phyloP scores from a whole-genome alignment of 2,113 vertebrate genomes.

The Elaphurus davidianus region DNA sequence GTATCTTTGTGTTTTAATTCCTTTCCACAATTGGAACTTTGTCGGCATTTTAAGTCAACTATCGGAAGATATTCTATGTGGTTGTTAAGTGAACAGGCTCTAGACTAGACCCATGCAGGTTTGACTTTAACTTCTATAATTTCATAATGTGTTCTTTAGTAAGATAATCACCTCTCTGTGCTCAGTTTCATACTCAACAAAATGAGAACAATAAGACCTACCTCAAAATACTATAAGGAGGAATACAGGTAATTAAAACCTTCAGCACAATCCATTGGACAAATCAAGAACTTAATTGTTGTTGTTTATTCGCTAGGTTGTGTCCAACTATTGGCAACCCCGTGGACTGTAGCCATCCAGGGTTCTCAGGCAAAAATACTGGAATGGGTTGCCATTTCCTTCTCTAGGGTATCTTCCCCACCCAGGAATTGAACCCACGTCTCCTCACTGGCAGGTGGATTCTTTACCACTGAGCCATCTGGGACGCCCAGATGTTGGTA shows the following conservation, averaged over 20 bases:
- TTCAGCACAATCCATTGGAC: not conserved
- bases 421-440: not conserved
- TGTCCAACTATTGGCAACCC: not conserved
- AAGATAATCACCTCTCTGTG: not conserved
- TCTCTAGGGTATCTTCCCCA: not conserved
- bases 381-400: not conserved
- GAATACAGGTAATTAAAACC: not conserved
- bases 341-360: not conserved
- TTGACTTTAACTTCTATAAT: not conserved
- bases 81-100: not conserved
- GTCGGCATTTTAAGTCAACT: not conserved
- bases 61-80: not conserved
- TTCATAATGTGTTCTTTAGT: not conserved
- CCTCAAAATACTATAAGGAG: not conserved
- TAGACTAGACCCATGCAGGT: not conserved
- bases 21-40: not conserved
- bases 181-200: not conserved
- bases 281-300: not conserved
- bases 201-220: not conserved
- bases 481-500: not conserved
- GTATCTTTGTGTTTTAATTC: conserved; percentile 29
- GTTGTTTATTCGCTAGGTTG: not conserved
- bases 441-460: not conserved
- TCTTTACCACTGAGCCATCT: not conserved
- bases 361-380: not conserved